These are phyloP conservation scores for Drosophila pseudotalamancana DNA, from an alignment of 2,888 invertebrate genomes.

Conservation along the genomic window DNA sequence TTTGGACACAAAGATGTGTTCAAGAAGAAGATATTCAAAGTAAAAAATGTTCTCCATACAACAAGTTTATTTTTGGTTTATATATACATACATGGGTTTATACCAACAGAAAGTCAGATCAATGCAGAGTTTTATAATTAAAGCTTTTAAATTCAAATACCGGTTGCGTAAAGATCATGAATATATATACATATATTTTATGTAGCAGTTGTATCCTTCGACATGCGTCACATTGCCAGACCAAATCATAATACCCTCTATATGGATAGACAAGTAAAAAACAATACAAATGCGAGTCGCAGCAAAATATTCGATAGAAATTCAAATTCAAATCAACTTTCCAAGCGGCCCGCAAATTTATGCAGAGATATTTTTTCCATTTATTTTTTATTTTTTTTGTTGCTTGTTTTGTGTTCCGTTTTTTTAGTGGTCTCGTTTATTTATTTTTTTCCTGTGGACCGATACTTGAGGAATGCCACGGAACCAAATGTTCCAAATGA, in stretches of 20 bases:
- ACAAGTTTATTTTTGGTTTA: no score
- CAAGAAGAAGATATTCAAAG: no score
- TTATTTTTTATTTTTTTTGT: not conserved
- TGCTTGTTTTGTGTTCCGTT: not conserved
- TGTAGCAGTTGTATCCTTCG: no score
- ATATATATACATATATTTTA: not conserved
- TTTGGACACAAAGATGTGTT: no score
- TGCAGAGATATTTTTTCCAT: conserved; percentile 52
- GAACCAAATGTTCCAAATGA: conserved; percentile 16
- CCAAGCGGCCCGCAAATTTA: conserved; percentile 66
- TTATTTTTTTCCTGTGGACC: conserved; percentile 20
- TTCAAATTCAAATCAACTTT: conserved; percentile 74
- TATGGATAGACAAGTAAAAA: not conserved
- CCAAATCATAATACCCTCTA: not conserved
- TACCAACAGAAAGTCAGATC: no score
- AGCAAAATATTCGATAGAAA: conserved; percentile 60
- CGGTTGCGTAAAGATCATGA: no score
- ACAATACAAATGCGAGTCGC: conserved; percentile 11
- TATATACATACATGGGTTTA: no score
- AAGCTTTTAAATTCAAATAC: no score
- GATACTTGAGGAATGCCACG: conserved; percentile 26
- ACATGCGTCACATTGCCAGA: not conserved
- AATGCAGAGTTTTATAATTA: no score
- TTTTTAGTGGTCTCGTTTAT: conserved; percentile 6
- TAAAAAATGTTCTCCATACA: no score